Conservation (phyloP, 2,113 vertebrate species). For the Sisor rabdophorus region DNA sequence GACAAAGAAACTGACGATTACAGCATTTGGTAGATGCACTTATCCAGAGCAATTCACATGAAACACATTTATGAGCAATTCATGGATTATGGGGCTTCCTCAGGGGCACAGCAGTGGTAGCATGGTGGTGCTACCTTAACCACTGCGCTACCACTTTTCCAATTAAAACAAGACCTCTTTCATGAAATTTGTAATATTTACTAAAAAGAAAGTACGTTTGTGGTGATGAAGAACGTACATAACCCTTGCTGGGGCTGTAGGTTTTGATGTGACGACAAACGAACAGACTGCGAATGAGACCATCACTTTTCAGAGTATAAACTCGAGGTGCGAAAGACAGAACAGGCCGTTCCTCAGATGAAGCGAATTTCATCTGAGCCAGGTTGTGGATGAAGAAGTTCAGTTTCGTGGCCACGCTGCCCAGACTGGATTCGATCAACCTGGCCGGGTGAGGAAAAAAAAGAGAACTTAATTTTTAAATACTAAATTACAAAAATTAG, state of each 20-base stretch:
- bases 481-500: too few species aligned
- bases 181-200: not conserved
- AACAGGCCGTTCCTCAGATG: slow-evolving; percentile 76
- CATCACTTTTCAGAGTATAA: slow-evolving; percentile 74
- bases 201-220: not conserved
- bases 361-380: slow-evolving; percentile 94
- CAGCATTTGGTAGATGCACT: too few species aligned
- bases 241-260: slow-evolving; percentile 80
- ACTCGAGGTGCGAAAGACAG: slow-evolving; percentile 85
- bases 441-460: slow-evolving; percentile 56
- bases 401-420: slow-evolving; percentile 96
- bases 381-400: slow-evolving; percentile 99
- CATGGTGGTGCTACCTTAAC: too few species aligned
- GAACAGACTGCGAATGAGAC: slow-evolving; percentile 79
- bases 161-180: too few species aligned
- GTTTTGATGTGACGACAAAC: slow-evolving; percentile 82
- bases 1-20: not conserved
- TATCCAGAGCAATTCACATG: too few species aligned
- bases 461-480: too few species aligned
- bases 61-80: too few species aligned
- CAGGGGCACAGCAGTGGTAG: too few species aligned
- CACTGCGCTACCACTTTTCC: too few species aligned
- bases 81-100: too few species aligned
- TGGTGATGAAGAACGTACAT: slow-evolving; percentile 72
- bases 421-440: slow-evolving; percentile 93